Percentiles rank a stretch among this genome's conserved stretches.
phyloP scores from a whole-genome alignment of 2,797 vertebrate genomes.

The Melanotaenia maccullochi region DNA sequence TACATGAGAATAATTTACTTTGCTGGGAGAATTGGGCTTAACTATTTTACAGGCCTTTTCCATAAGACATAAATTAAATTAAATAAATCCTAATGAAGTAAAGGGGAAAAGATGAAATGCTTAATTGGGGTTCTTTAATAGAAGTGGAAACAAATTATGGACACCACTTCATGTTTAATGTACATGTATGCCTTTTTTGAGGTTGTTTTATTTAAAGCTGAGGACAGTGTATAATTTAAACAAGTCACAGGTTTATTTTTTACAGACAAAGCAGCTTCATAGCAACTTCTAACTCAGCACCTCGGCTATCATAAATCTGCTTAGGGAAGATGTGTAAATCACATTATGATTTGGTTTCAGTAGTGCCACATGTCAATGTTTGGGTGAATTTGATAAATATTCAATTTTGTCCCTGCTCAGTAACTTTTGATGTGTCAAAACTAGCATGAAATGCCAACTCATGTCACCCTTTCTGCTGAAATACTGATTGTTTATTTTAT shows the following conservation, averaged over 20 bases:
- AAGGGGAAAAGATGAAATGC: background rate
- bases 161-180: too few relatives aligned
- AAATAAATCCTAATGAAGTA: background rate
- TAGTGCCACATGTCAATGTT: background rate
- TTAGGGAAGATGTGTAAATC: background rate
- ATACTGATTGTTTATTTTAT: constrained; percentile 32
- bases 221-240: too few relatives aligned
- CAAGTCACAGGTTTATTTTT: too few relatives aligned
- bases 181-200: too few relatives aligned
- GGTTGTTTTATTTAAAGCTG: too few relatives aligned
- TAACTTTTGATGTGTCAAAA: background rate
- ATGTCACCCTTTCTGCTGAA: constrained; percentile 15
- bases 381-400: constrained; percentile 1
- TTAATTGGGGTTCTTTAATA: background rate
- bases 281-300: background rate
- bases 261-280: background rate
- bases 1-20: too few relatives aligned
- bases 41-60: too few relatives aligned
- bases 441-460: background rate
- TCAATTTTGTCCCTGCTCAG: background rate
- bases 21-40: too few relatives aligned
- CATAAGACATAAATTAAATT: too few relatives aligned
- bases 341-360: background rate
- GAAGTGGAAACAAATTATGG: background rate
- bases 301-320: background rate